Base-by-base conservation (phyloP, 2,797 vertebrate genomes). In the Cuniculus paca region DNA sequence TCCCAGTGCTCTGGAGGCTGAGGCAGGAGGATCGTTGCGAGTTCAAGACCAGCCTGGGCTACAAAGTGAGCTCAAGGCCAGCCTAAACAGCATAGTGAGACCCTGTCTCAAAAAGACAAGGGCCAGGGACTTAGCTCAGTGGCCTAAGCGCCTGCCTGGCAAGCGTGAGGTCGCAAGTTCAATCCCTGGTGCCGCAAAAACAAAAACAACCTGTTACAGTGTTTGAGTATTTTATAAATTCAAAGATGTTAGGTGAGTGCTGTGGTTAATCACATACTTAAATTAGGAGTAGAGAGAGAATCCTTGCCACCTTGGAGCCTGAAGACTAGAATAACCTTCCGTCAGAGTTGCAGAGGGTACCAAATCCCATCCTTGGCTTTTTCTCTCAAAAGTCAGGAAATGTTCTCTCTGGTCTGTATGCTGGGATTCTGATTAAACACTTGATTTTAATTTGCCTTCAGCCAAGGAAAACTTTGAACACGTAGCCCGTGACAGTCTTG, bases 381-480 rank as follows among this genome's bases (percentile, higher is more conserved):
- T 14, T 61, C n/a, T 83, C 45, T 80, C 58, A 6, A 80, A 80
- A 90, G 39, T 42, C 77, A 36, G 70, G 63, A 28, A 0, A 24
- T 34, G 19, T 72, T 86, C 12, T 26, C 36, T 58, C 26, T 72
- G 17, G 65, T 48, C 75, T 54, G 78, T 8, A 58, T 68, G 80
- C 42, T 88, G 42, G 34, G 24, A 70, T 63, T 84, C 89, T 92
- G 81, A 63, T 92, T 85, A 39, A 77, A 60, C 12, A 61, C 16
- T 72, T 83, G 78, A 81, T n/a, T 83, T 80, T 74, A 45, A 50
- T 74, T 94, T 94, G n/a, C 39, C 56, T 85, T 92, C 36, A 42
- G 65, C 65, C 39, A 50, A 81, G 56, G 28, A 54, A 61, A 88
- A 68, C 48, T 89, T 94, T 34, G 80, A 88, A 26, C 85, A 31